Evolutionary conservation across 2,888 invertebrate species (phyloP), one percentile per base, ranked within the genome.

Genomic region (Synanthedon vespiformis): DNA sequence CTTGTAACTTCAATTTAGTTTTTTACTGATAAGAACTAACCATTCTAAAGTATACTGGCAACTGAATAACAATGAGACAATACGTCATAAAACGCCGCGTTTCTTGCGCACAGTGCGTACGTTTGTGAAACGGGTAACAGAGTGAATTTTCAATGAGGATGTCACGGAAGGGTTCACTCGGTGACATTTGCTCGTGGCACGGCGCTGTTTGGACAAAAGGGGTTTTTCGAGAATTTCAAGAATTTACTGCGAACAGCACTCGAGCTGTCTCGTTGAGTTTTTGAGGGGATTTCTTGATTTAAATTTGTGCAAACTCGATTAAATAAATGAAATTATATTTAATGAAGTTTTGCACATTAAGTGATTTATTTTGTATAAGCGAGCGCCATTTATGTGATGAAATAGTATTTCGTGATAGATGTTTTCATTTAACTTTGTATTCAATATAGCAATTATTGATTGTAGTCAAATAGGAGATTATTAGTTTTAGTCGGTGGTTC

Each of bases 181-280:
- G 74, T 79, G 80, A 80, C 82, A 74, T 80, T 80, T 78, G 82
- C 74, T 65, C 68, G 65, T 65, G 70, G 71, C 78, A 68, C 70
- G 73, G 71, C 65, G 63, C 67, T 81, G 75, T 82, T 85, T 84
- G 78, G 77, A 80, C 79, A 80, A 83, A 82, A 75, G 79, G 81
- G 76, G 34, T 80, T 85, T 82, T 80, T 80, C 71, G 68, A 65
- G 22, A 44, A 48, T 58, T 56, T 54, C 54, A 61, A 57, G 60
- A 71, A 70, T 56, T 56, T 51, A 54, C 53, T 55, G 53, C 61
- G 56, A 58, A 61, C 22, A 57, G 56, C 57, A 55, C 59, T 60
- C 60, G 55, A 57, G 62, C 61, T 63, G 62, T 61, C 67, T 66
- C 70, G 62, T 59, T 60, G 64, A 68, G 61, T 61, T 64, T 58